phyloP scores from a whole-genome alignment of 2,797 vertebrate species.

The Sebastes cheni region DNA sequence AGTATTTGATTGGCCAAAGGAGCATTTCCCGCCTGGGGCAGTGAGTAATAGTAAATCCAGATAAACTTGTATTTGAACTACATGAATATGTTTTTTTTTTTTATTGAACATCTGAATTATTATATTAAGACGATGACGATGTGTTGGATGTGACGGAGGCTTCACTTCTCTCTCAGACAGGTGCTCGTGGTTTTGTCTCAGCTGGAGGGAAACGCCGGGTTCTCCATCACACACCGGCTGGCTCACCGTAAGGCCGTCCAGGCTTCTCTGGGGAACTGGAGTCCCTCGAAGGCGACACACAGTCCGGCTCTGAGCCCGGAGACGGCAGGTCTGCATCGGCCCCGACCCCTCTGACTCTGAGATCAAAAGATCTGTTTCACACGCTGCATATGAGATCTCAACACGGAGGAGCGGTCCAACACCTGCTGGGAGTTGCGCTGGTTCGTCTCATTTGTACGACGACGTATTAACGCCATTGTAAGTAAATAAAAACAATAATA shows the following conservation, averaged over 20 bases:
- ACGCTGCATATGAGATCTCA: not conserved
- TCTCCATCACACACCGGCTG: slow-evolving; percentile 91
- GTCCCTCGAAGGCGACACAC: slow-evolving; percentile 85
- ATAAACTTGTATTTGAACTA: no score
- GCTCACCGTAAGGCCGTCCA: slow-evolving; percentile 89
- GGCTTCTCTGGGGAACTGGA: slow-evolving; percentile 90
- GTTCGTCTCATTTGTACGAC: not conserved
- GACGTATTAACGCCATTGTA: no score
- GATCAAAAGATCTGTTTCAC: not conserved
- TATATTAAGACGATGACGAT: no score
- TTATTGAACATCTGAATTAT: no score
- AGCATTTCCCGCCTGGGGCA: no score
- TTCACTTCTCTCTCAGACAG: slow-evolving; percentile 75
- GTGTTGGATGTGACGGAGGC: no score
- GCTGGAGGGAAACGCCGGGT: slow-evolving; percentile 89
- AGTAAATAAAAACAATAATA: no score
- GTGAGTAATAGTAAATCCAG: no score
- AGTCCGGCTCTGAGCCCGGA: slow-evolving; percentile 84
- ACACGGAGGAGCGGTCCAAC: not conserved
- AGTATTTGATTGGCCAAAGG: no score
- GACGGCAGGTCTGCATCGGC: not conserved
- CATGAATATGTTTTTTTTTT: no score
- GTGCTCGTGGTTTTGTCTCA: slow-evolving; percentile 91
- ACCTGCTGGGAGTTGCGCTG: not conserved
- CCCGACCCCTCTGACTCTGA: not conserved